phyloP scores from a whole-genome alignment of 2,888 invertebrate species.

The Drosophila fungiperda region DNA sequence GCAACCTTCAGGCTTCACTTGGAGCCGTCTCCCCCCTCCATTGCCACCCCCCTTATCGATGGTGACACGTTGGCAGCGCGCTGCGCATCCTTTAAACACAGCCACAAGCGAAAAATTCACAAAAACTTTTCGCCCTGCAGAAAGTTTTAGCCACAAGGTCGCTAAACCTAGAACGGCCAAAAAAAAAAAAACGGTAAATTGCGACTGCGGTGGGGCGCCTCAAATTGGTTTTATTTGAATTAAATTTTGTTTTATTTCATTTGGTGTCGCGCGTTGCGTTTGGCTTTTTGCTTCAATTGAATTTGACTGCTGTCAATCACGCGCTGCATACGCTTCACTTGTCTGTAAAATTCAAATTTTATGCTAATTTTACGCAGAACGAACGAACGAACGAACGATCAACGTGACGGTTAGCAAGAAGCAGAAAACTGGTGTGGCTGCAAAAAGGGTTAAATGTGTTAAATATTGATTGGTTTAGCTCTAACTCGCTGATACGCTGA shows the following conservation, averaged over 20 bases:
- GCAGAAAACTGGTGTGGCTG: constrained; percentile 30
- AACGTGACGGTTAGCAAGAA: constrained; percentile 29
- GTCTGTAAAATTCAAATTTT: constrained; percentile 79
- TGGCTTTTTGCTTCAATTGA: constrained; percentile 71
- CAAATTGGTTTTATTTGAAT: constrained; percentile 79
- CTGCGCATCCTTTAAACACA: constrained; percentile 41
- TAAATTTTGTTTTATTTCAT: constrained; percentile 78
- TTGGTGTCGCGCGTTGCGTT: constrained; percentile 43
- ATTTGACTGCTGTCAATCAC: constrained; percentile 81
- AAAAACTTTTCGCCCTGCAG: constrained; percentile 58
- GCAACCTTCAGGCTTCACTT: constrained; percentile 25
- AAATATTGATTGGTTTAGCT: constrained; percentile 78
- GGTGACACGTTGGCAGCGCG: constrained; percentile 55
- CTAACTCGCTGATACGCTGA: constrained; percentile 50
- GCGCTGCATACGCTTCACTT: constrained; percentile 79
- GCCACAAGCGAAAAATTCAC: constrained; percentile 24
- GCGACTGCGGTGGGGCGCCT: constrained; percentile 20
- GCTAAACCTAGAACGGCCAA: constrained; percentile 55
- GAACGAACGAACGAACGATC: constrained; percentile 63
- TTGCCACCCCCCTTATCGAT: constrained; percentile 18
- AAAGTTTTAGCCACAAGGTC: constrained; percentile 73
- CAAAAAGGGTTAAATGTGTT: constrained; percentile 79
- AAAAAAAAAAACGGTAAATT: constrained; percentile 46
- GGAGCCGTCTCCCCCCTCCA: constrained; percentile 7
- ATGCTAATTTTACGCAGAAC: constrained; percentile 74